phyloP scores from a whole-genome alignment of 2,797 vertebrate species.

The Acanthurus tractus region DNA sequence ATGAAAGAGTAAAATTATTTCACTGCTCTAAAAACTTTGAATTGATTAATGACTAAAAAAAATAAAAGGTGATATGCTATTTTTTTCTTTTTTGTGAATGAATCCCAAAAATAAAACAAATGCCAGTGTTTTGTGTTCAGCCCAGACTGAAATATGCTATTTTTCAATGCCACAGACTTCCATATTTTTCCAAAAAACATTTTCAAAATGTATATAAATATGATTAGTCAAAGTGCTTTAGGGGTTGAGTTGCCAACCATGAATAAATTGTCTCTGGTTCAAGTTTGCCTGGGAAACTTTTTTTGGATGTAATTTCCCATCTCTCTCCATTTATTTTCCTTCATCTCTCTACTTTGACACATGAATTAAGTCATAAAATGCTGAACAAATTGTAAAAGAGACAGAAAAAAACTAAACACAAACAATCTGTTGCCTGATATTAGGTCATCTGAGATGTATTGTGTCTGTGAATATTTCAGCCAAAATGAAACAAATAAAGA shows the following conservation, averaged over 20 bases:
- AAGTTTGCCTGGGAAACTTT: neutral
- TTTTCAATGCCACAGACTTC: neutral
- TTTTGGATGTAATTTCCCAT: neutral
- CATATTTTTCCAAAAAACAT: neutral
- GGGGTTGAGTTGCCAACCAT: neutral
- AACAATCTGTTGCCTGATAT: too few species aligned
- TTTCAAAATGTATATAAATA: neutral
- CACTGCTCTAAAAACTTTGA: neutral
- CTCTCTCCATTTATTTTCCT: too few species aligned
- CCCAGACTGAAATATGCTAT: neutral
- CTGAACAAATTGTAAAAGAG: too few species aligned
- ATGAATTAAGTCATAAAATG: too few species aligned
- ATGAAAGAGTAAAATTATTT: neutral
- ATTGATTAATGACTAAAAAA: neutral
- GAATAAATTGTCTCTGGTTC: neutral
- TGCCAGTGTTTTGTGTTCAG: neutral
- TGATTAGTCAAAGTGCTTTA: neutral
- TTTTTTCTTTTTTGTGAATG: neutral
- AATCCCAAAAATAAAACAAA: neutral
- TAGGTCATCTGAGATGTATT: too few species aligned
- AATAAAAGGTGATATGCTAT: neutral
- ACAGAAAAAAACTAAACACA: too few species aligned
- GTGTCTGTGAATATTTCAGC: too few species aligned
- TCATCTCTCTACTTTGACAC: too few species aligned
- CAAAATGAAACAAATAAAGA: too few species aligned